Conservation (phyloP, 2,888 invertebrate species). For the Lepidochrysops patricia region DNA sequence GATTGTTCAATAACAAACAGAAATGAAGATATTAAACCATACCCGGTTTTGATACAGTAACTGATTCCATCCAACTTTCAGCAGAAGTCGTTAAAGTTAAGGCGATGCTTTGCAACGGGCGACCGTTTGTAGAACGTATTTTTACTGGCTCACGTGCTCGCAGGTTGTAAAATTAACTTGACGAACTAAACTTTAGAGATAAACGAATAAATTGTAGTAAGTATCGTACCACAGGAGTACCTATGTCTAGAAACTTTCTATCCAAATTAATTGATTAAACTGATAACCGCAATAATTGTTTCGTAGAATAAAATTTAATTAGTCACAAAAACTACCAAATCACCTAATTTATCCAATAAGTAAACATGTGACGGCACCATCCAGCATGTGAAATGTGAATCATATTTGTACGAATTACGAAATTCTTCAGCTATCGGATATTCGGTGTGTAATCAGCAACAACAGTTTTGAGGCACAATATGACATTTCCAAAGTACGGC, state of each 20-base stretch:
- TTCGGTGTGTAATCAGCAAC: no score
- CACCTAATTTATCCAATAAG: no score
- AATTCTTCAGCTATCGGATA: no score
- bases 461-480: no score
- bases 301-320: no score
- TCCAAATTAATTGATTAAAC: not conserved
- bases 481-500: not conserved
- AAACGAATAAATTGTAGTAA: constrained; percentile 20
- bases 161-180: constrained; percentile 50
- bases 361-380: no score
- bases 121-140: constrained; percentile 12
- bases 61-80: not conserved
- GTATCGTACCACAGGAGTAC: constrained; percentile 21
- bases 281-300: no score
- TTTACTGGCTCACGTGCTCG: constrained; percentile 39
- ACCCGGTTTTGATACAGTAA: not conserved
- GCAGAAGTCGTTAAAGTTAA: not conserved
- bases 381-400: no score
- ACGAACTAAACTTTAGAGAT: constrained; percentile 28
- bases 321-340: no score
- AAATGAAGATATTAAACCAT: not conserved
- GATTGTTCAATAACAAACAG: not conserved
- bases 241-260: not conserved
- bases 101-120: not conserved
- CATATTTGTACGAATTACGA: no score